Evolutionary conservation across 2,797 vertebrate species (phyloP).

Genomic region (Enteromius anoplus): DNA sequence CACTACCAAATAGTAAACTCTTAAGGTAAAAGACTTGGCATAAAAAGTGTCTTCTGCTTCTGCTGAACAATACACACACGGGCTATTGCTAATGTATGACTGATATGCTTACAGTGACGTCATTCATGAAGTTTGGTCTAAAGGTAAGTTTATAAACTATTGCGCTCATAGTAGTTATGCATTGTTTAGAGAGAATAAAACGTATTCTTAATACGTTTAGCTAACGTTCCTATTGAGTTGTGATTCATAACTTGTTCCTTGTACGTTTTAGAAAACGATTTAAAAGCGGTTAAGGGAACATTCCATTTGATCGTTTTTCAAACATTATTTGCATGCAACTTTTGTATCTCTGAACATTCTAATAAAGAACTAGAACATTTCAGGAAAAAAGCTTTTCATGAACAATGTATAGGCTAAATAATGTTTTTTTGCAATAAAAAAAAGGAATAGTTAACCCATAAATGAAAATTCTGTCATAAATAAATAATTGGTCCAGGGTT

Average conservation of each 20-base stretch:
- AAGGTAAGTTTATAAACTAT: not conserved
- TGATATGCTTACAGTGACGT: not conserved
- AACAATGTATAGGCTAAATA: not conserved
- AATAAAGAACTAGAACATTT: not conserved
- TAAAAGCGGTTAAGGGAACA: not conserved
- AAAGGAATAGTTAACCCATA: not conserved
- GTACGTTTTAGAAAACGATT: not conserved
- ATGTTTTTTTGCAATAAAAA: not conserved
- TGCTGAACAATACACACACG: not conserved
- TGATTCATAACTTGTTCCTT: not conserved
- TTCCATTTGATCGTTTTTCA: not conserved
- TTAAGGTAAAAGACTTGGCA: not conserved
- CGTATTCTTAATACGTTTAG: not conserved
- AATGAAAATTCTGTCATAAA: not conserved
- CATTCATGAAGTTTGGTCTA: not conserved
- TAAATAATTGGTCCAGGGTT: no score
- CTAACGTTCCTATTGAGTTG: not conserved
- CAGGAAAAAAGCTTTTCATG: not conserved
- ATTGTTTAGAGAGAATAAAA: not conserved
- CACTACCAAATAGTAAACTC: slow-evolving; percentile 28
- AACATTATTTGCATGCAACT: not conserved
- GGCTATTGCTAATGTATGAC: not conserved
- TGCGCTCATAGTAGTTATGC: not conserved
- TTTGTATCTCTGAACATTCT: not conserved
- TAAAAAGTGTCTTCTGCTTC: not conserved